Percentiles rank a stretch among this genome's conserved stretches.
phyloP scores from a whole-genome alignment of 2,113 vertebrate genomes.

The Corythoichthys haematopterus region DNA sequence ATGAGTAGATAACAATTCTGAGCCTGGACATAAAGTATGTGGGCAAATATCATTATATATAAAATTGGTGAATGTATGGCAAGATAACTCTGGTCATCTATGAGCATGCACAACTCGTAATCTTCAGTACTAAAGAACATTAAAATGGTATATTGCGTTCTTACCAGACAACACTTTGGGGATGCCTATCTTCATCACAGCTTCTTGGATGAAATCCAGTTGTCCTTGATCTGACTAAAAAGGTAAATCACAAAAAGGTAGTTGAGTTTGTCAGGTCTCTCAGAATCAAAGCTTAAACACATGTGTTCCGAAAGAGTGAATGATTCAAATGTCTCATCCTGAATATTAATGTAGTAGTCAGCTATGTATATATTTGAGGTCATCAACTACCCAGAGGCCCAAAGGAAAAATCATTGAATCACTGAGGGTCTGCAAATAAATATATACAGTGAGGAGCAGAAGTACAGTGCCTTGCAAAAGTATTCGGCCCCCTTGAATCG shows the following conservation, averaged over 20 bases:
- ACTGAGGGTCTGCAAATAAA: too few species aligned
- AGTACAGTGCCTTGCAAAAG: too few species aligned
- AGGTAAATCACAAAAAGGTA: neutral
- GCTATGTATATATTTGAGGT: too few species aligned
- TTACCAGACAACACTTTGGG: conserved; percentile 77
- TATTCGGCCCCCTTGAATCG: too few species aligned
- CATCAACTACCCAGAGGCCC: too few species aligned
- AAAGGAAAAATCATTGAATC: too few species aligned
- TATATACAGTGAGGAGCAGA: too few species aligned
- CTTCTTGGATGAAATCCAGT: conserved; percentile 60
- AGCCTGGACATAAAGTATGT: too few species aligned
- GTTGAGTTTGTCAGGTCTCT: neutral
- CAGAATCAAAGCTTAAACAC: neutral
- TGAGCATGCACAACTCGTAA: neutral
- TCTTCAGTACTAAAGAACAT: neutral
- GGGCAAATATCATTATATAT: too few species aligned
- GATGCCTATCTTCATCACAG: conserved; percentile 69
- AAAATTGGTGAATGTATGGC: too few species aligned
- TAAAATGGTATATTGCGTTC: conserved; percentile 10
- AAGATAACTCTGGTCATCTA: neutral
- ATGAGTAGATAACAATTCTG: too few species aligned
- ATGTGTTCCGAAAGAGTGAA: neutral
- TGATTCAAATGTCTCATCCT: neutral
- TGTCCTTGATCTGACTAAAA: conserved; percentile 28
- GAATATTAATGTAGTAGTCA: neutral